Conservation (phyloP, 2,797 vertebrate genomes). For the Myotis findleyi region DNA sequence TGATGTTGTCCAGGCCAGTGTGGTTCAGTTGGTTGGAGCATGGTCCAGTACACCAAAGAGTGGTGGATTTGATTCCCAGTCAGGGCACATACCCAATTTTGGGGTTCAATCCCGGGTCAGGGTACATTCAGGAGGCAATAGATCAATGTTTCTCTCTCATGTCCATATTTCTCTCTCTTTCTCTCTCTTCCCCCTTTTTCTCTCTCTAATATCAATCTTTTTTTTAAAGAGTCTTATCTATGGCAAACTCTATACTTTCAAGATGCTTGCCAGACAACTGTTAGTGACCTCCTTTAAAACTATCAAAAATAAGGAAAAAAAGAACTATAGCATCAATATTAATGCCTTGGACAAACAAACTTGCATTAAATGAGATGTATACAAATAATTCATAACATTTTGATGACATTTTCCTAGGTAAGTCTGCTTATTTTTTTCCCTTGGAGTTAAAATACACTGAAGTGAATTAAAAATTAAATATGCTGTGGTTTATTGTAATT, state of each 20-base stretch:
- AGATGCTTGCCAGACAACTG: background rate
- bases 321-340: background rate
- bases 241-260: background rate
- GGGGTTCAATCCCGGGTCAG: background rate
- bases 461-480: slow-evolving; percentile 29
- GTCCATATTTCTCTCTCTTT: background rate
- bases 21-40: background rate
- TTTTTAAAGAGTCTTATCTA: background rate
- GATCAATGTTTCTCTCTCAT: background rate
- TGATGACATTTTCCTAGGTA: slow-evolving; percentile 12
- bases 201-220: background rate
- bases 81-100: background rate
- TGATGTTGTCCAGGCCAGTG: background rate
- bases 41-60: background rate
- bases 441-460: slow-evolving; percentile 18
- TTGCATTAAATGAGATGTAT: background rate
- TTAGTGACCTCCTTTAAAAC: slow-evolving; percentile 35
- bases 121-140: background rate
- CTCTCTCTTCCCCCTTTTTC: background rate
- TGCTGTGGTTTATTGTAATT: background rate
- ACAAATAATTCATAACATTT: background rate
- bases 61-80: background rate
- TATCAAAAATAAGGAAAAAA: slow-evolving; percentile 40
- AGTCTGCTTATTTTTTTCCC: background rate
- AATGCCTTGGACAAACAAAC: background rate